Evolutionary conservation across 2,888 invertebrate species (phyloP), one percentile per base, ranked within the genome.

Genomic region (Tetanocera ferruginea): DNA sequence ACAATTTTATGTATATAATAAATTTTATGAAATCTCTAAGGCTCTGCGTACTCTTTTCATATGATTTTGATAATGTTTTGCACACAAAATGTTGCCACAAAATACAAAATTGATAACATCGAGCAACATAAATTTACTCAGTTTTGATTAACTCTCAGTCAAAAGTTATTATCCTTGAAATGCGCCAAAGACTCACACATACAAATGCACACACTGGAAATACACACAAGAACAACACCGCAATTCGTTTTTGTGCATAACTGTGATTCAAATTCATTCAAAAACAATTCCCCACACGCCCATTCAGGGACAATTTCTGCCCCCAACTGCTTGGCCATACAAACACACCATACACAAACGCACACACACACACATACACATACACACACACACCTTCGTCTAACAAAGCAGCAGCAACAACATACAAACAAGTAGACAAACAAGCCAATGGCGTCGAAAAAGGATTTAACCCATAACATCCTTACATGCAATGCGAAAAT

Each of bases 401-500:
- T 23, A 9, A 19, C 19, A 55, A 23, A 55, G 19, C 55, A 23
- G 11, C 8, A 19, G 55, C 55, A 14, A 52, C 52, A 3, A 49
- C 49, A 23, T 23, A 19, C 19, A 31, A 28, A 34, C n/a, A 25
- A 66, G 43, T 9, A 66, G 34, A 25, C 66, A 66, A 66, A 51
- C 51, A 70, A 31, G 70, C 70, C 70, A 70, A 70, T 70, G 70
- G 70, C 70, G 37, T 70, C 28, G 52, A 31, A 37, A 72, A 72
- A 72, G 72, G 72, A 72, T 72, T 72, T 72, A 72, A 72, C 72
- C 72, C 60, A 72, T 19, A 55, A 57, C 55, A 74, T 51, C 64
- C 66, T 66, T 66, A 49, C 74, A 84, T 86, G 84, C 86, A 87
- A 88, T 88, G 86, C 83, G 86, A 88, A 88, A 87, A 88, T 88